phyloP scores from a whole-genome alignment of 2,888 invertebrate genomes.

The Mesochorus sp. region DNA sequence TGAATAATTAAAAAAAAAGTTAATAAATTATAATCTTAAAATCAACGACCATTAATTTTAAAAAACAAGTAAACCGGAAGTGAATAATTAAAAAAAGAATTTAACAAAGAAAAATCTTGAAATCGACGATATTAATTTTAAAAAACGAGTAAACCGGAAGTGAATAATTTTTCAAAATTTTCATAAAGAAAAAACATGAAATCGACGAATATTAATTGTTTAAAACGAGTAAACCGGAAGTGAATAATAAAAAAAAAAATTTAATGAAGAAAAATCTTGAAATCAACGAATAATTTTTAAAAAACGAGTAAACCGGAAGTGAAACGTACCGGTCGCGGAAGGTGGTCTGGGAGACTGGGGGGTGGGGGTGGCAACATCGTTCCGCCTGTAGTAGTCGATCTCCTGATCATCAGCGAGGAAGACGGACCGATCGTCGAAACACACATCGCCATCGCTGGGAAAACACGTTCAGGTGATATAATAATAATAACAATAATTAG shows the following conservation, averaged over 20 bases:
- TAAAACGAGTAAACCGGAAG: too few relatives aligned
- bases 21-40: too few relatives aligned
- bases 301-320: background rate
- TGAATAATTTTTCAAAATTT: too few relatives aligned
- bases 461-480: background rate
- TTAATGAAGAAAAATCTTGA: conserved; percentile 81
- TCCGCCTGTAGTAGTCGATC: conserved; percentile 69
- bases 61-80: too few relatives aligned
- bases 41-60: too few relatives aligned
- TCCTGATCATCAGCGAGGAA: conserved; percentile 76
- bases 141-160: background rate
- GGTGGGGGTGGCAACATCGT: conserved; percentile 84
- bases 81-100: too few relatives aligned
- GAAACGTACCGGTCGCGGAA: conserved; percentile 85
- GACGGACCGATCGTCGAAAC: conserved; percentile 73
- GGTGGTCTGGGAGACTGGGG: conserved; percentile 90
- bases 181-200: too few relatives aligned
- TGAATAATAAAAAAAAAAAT: too few relatives aligned
- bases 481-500: too few relatives aligned
- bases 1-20: too few relatives aligned
- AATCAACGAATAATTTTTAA: conserved; percentile 54
- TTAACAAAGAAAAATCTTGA: conserved; percentile 81
- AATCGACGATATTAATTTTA: conserved; percentile 55
- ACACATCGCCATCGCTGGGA: conserved; percentile 73
- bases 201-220: too few relatives aligned